Conservation (phyloP, 2,797 vertebrate genomes). For the Hafferia zeledoni region DNA sequence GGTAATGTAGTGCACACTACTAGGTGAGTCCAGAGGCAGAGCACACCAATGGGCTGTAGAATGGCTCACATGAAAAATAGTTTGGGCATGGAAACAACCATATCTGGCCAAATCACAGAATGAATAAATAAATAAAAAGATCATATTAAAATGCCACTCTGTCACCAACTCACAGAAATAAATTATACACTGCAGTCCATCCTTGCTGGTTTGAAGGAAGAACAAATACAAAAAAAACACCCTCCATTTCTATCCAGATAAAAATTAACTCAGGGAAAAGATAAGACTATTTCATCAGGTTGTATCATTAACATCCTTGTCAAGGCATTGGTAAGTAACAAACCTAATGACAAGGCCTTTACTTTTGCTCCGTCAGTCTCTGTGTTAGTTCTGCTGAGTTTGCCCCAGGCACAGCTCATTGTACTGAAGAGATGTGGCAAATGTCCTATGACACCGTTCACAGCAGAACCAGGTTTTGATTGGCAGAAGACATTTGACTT, state of each 20-base stretch:
- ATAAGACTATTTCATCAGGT: neutral
- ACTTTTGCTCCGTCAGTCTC: neutral
- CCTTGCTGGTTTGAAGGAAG: neutral
- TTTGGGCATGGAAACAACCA: neutral
- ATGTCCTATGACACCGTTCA: neutral
- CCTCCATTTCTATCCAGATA: neutral
- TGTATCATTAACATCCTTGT: neutral
- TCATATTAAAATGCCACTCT: neutral
- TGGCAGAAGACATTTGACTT: neutral
- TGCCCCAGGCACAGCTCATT: neutral
- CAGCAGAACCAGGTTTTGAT: neutral
- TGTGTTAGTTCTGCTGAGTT: neutral
- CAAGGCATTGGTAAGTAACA: neutral
- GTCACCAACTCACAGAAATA: neutral
- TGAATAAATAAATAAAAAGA: neutral
- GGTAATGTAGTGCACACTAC: fast-evolving
- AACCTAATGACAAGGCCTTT: neutral
- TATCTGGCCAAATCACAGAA: neutral
- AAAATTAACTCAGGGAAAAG: neutral
- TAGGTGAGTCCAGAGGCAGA: neutral
- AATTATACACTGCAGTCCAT: neutral
- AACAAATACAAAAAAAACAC: neutral
- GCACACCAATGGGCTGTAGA: fast-evolving
- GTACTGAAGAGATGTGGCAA: neutral
- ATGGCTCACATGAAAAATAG: fast-evolving